Conservation (phyloP, 2,888 invertebrate genomes). For the Tolmerus cingulatus region DNA sequence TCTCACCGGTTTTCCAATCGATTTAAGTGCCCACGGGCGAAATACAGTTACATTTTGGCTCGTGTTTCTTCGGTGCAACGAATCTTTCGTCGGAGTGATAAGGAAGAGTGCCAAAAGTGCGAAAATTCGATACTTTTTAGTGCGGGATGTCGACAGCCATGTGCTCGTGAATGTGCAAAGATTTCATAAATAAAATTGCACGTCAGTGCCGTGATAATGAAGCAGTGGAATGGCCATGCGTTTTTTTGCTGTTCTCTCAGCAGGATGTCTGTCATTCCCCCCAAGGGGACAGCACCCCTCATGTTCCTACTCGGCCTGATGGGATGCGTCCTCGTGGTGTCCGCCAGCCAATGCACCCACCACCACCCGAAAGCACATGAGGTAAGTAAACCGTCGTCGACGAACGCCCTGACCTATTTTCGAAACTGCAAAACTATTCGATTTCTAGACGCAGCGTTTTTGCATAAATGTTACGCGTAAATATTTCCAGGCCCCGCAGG, state of each 20-base stretch:
- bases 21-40: background rate
- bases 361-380: conserved; percentile 73
- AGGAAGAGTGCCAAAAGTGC: background rate
- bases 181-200: background rate
- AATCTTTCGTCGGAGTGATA: background rate
- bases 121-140: background rate
- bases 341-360: conserved; percentile 68
- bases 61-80: background rate
- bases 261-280: background rate
- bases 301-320: background rate
- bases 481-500: background rate
- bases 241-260: background rate
- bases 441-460: background rate
- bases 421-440: background rate
- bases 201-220: background rate
- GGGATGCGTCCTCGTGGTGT: conserved; percentile 40
- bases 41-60: background rate
- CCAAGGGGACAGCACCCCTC: background rate
- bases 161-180: background rate
- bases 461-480: background rate
- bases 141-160: background rate
- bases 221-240: background rate
- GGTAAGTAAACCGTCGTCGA: conserved; percentile 61
- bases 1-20: background rate
- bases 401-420: background rate